phyloP scores from a whole-genome alignment of 2,888 invertebrate species.

The Incurvaria masculella region DNA sequence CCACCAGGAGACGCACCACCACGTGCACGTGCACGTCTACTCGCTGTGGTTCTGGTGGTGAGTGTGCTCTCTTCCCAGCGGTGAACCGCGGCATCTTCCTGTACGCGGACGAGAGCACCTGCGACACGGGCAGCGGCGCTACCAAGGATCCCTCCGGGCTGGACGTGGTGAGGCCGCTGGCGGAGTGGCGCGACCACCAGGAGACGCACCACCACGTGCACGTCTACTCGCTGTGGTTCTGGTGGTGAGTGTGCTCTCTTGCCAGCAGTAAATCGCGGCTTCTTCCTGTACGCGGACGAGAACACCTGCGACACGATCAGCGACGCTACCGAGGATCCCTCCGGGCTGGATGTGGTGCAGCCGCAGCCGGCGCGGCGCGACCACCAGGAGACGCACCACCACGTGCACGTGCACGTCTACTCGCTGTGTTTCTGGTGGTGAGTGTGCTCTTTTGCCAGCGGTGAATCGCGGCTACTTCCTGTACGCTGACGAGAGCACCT shows the following conservation, averaged over 20 bases:
- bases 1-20: constrained; percentile 57
- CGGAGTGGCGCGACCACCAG: constrained; percentile 35
- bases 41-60: constrained; percentile 75
- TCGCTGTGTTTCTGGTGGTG: constrained; percentile 75
- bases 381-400: constrained; percentile 57
- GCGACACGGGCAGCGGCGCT: constrained; percentile 39
- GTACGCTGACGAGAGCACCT: constrained; percentile 58
- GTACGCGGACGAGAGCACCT: constrained; percentile 57
- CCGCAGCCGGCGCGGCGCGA: constrained; percentile 28
- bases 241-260: constrained; percentile 56
- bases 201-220: constrained; percentile 66
- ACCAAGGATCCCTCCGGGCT: constrained; percentile 26
- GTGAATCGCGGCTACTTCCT: constrained; percentile 75
- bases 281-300: constrained; percentile 66
- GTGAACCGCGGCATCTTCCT: constrained; percentile 75
- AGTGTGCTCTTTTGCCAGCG: constrained; percentile 24
- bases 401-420: constrained; percentile 63
- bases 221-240: constrained; percentile 73
- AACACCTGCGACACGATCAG: constrained; percentile 42
- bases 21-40: constrained; percentile 63
- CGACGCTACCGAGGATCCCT: constrained; percentile 32
- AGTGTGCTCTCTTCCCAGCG: too few species aligned
- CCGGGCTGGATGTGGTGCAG: constrained; percentile 22
- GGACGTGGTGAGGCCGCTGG: constrained; percentile 24
- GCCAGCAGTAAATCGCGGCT: constrained; percentile 64